phyloP scores from a whole-genome alignment of 2,797 vertebrate genomes.

The Choloepus didactylus region DNA sequence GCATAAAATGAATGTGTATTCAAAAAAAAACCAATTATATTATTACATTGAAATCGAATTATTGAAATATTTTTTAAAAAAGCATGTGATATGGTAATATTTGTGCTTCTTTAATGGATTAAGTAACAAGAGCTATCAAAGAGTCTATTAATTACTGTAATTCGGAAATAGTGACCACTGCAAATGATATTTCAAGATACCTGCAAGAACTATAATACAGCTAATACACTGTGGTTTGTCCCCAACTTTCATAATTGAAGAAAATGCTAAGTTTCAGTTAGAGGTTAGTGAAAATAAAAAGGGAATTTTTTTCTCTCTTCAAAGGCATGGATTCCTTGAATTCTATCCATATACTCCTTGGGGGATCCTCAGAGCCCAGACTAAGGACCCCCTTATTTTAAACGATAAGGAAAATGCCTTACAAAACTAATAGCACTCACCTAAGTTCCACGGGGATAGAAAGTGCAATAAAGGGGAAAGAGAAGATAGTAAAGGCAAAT shows the following conservation, averaged over 20 bases:
- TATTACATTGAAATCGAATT: not conserved
- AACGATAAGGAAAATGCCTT: not conserved
- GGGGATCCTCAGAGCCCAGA: not conserved
- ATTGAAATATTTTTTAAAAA: not conserved
- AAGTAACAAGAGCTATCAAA: not conserved
- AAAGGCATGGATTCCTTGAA: not conserved
- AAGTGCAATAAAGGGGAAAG: not conserved
- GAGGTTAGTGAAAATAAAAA: too few species aligned
- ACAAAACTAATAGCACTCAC: not conserved
- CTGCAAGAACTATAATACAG: not conserved
- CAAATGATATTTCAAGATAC: not conserved
- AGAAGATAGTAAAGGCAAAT: not conserved
- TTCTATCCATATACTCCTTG: not conserved
- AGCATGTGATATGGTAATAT: not conserved
- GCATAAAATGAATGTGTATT: not conserved
- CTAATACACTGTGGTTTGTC: not conserved
- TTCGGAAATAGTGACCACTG: not conserved
- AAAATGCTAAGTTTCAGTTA: not conserved
- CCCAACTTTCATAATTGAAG: not conserved
- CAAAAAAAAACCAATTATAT: not conserved
- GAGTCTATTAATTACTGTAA: not conserved
- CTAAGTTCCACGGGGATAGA: not conserved
- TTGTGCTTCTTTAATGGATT: not conserved
- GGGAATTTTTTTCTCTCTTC: not conserved
- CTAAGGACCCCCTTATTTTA: not conserved